Conservation (phyloP, 2,797 vertebrate genomes). For the Argya squamiceps region DNA sequence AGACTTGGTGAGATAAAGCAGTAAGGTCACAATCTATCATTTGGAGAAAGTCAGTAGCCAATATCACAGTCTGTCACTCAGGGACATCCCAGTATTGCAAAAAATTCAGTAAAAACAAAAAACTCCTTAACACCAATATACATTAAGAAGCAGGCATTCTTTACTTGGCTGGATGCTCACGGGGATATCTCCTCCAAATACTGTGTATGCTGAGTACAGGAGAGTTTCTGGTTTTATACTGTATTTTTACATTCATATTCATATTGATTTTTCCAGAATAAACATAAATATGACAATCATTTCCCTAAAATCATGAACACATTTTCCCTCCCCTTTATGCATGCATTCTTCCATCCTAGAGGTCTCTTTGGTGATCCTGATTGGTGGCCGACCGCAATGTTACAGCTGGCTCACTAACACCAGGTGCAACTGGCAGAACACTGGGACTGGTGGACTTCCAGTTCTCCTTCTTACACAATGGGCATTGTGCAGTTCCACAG, state of each 20-base stretch:
- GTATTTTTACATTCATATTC: not conserved
- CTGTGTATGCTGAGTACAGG: not conserved
- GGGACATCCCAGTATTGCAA: not conserved
- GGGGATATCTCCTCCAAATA: not conserved
- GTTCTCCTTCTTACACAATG: not conserved
- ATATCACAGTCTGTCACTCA: not conserved
- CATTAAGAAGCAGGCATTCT: not conserved
- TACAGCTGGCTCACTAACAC: not conserved
- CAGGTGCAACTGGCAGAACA: not conserved
- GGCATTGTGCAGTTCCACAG: not conserved
- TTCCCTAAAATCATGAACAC: not conserved
- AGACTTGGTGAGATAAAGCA: rapidly evolving
- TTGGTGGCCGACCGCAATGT: rapidly evolving
- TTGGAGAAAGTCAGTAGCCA: too few species aligned
- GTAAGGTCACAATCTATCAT: not conserved
- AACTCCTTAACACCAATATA: too few species aligned
- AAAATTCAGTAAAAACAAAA: not conserved
- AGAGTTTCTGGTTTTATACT: not conserved
- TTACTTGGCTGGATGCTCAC: not conserved
- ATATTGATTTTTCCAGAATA: not conserved
- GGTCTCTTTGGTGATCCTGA: too few species aligned
- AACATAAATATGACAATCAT: not conserved
- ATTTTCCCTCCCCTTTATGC: not conserved
- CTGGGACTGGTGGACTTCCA: not conserved
- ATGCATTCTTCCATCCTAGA: not conserved